These are phyloP conservation scores for Gymnocheta viridis DNA, from an alignment of 2,888 invertebrate genomes.

Conservation along the genomic window DNA sequence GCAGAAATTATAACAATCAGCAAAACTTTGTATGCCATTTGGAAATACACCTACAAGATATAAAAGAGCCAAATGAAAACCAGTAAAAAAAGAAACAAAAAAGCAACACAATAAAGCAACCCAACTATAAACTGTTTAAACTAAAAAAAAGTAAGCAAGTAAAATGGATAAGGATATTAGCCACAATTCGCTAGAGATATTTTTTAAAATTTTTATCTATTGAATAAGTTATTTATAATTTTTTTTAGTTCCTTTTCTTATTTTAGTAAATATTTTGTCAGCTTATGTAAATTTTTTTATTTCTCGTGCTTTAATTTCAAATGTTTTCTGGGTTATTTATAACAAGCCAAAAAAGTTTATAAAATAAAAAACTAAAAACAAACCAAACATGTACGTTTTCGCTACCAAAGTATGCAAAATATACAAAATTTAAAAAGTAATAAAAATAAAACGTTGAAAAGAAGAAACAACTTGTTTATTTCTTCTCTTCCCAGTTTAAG, in stretches of 20 bases:
- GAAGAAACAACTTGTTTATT: slow-evolving; percentile 12
- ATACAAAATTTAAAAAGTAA: slow-evolving; percentile 43
- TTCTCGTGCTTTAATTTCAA: not conserved
- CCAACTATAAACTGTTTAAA: not conserved
- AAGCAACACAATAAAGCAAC: not conserved
- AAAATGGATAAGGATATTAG: too few relatives aligned
- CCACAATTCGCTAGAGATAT: too few relatives aligned
- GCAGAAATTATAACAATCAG: slow-evolving; percentile 17
- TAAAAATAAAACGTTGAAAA: not conserved
- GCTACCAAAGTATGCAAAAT: slow-evolving; percentile 53
- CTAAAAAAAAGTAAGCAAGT: not conserved
- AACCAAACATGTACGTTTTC: slow-evolving; percentile 18
- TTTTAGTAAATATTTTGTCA: not conserved
- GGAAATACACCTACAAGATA: slow-evolving; percentile 49
- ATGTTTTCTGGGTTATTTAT: slow-evolving; percentile 1
- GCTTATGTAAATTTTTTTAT: too few relatives aligned
- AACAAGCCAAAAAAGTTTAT: not conserved
- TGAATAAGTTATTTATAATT: too few relatives aligned
- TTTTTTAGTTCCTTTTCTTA: not conserved
- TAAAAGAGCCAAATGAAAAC: slow-evolving; percentile 9
- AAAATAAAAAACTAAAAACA: slow-evolving; percentile 26
- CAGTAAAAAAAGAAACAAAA: not conserved
- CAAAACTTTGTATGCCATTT: slow-evolving; percentile 57
- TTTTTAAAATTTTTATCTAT: too few relatives aligned
- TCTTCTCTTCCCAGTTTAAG: slow-evolving; percentile 13